Evolutionary conservation across 2,113 vertebrate genomes (phyloP), one percentile per base, ranked within the genome.

Genomic region (Corvus moneduloides): DNA sequence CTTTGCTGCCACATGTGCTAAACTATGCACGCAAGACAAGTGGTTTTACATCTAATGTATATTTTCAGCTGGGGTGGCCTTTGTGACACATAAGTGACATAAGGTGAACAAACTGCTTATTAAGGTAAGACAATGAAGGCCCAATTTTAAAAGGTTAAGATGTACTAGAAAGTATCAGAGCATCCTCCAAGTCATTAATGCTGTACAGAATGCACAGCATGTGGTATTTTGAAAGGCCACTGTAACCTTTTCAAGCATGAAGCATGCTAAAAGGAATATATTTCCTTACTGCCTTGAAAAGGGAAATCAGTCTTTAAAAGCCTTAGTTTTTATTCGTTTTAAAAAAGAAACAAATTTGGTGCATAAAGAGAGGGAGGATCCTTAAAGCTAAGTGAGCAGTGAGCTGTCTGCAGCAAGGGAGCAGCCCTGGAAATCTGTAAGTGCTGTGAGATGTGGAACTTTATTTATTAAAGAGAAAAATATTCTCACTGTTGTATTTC

Each of bases 181-280:
- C 96, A 96, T 98, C 95, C 95, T 89, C 72, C 86, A 92, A 98
- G 97, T 98, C 97, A 98, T 98, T 98, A 98, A 97, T 95, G 94
- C 92, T 95, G 32, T 95, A 96, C 15, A 80, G 93, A 96, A 96
- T 94, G 97, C 97, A 97, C 96, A 94, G 95, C 16, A 56, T 93
- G 97, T 98, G 98, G 97, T 98, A 98, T 98, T 98, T 98, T 97
- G 94, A 98, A 98, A 98, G 98, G 98, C 98, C 98, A 98, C 96
- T 91, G 96, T 98, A 98, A 98, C 98, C 98, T 98, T 98, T 98
- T 98, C 97, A 97, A 98, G 96, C 96, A 96, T 96, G 96, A 97
- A 94, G 72, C 91, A 91, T 92, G 91, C 98, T 97, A 98, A 98
- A 98, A 97, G 93, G 97, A 97, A 97, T 98, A 92, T 95, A 97